Evolutionary conservation across 1,140 invertebrate species (phyloP).

Genomic region (Trichogramma pretiosum): DNA sequence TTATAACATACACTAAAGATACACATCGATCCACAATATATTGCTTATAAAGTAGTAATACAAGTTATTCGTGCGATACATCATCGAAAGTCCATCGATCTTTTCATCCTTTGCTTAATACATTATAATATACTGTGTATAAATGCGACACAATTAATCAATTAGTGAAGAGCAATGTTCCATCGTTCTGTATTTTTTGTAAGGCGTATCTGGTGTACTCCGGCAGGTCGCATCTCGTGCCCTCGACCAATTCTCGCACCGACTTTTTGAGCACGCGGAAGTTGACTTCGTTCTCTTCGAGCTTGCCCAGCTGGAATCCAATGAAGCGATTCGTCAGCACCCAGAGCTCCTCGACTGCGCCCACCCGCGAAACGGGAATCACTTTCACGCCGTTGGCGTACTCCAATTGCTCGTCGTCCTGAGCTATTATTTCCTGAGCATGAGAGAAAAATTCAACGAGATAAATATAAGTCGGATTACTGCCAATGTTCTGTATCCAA

Average conservation of each 20-base stretch:
- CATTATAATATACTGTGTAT: neutral
- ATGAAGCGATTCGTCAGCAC: slow-evolving; percentile 49
- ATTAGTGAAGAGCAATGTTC: neutral
- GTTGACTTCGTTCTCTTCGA: slow-evolving; percentile 27
- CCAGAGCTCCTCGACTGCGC: slow-evolving; percentile 52
- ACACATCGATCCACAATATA: too few species aligned
- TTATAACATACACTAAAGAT: too few species aligned
- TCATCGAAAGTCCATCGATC: too few species aligned
- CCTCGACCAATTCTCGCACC: slow-evolving; percentile 22
- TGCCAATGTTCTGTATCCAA: too few species aligned
- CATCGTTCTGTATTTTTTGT: neutral
- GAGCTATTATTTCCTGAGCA: slow-evolving; percentile 39
- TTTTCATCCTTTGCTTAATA: too few species aligned
- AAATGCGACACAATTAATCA: slow-evolving; percentile 1
- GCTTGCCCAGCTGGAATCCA: slow-evolving; percentile 18
- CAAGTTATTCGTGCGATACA: too few species aligned
- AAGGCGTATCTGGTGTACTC: neutral
- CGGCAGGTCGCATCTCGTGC: slow-evolving; percentile 22
- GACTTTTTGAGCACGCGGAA: slow-evolving; percentile 24
- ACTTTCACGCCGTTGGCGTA: slow-evolving; percentile 60
- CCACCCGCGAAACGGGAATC: slow-evolving; percentile 40
- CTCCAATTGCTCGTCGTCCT: slow-evolving; percentile 46
- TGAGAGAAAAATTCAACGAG: too few species aligned
- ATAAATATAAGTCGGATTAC: too few species aligned
- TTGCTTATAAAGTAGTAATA: too few species aligned